Conservation (phyloP, 2,888 invertebrate genomes). For the Branchinecta sandiegonensis region DNA sequence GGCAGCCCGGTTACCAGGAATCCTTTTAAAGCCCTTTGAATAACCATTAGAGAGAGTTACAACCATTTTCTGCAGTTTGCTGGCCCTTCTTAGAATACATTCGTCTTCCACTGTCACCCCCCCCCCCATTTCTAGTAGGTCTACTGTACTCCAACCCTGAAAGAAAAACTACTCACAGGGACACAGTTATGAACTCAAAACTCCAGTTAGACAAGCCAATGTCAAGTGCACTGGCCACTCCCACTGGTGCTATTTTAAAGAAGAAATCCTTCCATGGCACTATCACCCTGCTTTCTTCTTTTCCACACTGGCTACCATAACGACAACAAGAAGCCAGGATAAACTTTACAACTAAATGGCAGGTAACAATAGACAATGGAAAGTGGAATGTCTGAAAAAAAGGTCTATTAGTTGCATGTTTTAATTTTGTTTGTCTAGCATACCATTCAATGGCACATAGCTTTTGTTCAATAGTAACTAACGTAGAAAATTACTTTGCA, state of each 20-base stretch:
- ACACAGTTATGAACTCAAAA: constrained; percentile 81
- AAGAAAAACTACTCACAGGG: constrained; percentile 47
- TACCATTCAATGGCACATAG: too few relatives aligned
- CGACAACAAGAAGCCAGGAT: constrained; percentile 58
- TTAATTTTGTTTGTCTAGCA: too few relatives aligned
- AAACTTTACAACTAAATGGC: constrained; percentile 81
- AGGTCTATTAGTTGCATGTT: constrained; percentile 16
- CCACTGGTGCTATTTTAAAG: constrained; percentile 65
- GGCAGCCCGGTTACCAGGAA: too few relatives aligned
- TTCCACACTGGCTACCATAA: constrained; percentile 39
- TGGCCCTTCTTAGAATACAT: too few relatives aligned
- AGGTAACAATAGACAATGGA: constrained; percentile 75
- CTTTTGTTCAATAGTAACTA: too few relatives aligned
- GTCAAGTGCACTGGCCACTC: constrained; percentile 86
- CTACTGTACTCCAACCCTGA: neutral
- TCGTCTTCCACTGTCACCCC: too few relatives aligned
- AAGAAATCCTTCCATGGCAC: constrained; percentile 61
- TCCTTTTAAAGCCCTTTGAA: too few relatives aligned
- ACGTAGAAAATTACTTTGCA: too few relatives aligned
- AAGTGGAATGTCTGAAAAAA: constrained; percentile 61
- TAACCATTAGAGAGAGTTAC: too few relatives aligned
- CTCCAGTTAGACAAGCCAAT: constrained; percentile 98
- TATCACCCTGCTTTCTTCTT: constrained; percentile 49
- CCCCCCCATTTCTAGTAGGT: too few relatives aligned
- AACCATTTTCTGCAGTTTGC: too few relatives aligned